Percentiles rank a stretch among this genome's conserved stretches.
Evolutionary conservation across 92 coral and sea anemone genomes (phyloP).

Genomic region (Parazoanthus swiftii): DNA sequence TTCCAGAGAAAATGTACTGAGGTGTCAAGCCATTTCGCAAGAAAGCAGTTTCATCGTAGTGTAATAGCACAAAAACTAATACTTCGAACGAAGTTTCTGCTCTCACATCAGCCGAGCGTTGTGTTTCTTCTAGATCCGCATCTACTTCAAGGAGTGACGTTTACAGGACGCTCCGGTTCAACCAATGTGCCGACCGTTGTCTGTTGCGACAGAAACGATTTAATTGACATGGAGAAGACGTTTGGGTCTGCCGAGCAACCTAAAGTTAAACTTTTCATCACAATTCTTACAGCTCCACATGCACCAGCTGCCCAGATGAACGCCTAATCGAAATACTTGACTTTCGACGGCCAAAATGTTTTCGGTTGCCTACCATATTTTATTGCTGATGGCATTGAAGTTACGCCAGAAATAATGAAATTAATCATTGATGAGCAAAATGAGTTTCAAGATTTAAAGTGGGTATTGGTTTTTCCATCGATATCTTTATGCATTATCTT

Average conservation of each 20-base stretch:
- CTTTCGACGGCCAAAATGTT: slow-evolving; percentile 39
- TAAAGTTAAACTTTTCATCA: slow-evolving; percentile 49
- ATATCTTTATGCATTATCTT: too few relatives aligned
- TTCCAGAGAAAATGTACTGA: too few relatives aligned
- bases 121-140: neutral
- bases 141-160: neutral
- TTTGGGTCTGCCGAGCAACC: slow-evolving; percentile 21
- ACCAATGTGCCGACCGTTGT: slow-evolving; percentile 22
- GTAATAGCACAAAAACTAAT: too few relatives aligned
- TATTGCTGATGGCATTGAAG: slow-evolving; percentile 48
- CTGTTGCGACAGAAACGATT: slow-evolving; percentile 33
- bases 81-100: too few relatives aligned
- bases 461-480: too few relatives aligned
- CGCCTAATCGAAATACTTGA: slow-evolving; percentile 43
- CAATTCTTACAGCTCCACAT: slow-evolving; percentile 43
- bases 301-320: slow-evolving; percentile 40
- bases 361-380: slow-evolving; percentile 49
- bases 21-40: too few relatives aligned
- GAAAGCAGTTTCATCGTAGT: too few relatives aligned
- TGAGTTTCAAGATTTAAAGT: too few relatives aligned
- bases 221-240: slow-evolving; percentile 4
- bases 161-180: slow-evolving; percentile 1
- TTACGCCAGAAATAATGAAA: slow-evolving; percentile 20
- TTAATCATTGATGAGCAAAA: slow-evolving; percentile 23
- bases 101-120: too few relatives aligned